Evolutionary conservation across 35 echinoderm and acorn worm genomes (phyloP).

Genomic region (Chiridota heheva): DNA sequence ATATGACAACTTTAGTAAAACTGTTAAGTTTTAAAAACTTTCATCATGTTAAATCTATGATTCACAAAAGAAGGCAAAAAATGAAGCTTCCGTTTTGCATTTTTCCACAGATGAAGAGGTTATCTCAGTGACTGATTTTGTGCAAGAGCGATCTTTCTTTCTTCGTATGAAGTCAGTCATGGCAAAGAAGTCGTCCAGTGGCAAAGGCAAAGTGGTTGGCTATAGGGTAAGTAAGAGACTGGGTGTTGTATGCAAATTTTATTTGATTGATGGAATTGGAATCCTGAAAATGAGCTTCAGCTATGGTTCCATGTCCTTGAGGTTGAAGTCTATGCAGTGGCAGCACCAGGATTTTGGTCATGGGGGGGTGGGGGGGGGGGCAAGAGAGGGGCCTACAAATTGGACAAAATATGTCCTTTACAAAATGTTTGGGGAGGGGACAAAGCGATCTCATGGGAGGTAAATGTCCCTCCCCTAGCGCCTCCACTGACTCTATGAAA

Average conservation of each 20-base stretch:
- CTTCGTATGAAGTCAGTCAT: conserved; percentile 90
- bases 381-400: not conserved
- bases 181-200: conserved; percentile 65
- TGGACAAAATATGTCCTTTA: too few species aligned
- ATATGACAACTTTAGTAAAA: too few species aligned
- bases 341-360: too few species aligned
- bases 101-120: conserved; percentile 77
- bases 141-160: conserved; percentile 92
- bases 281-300: not conserved
- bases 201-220: conserved; percentile 96
- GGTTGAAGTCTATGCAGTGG: not conserved
- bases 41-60: too few species aligned
- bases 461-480: too few species aligned
- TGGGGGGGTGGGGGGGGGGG: not conserved
- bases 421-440: too few species aligned
- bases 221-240: conserved; percentile 74
- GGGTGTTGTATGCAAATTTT: conserved; percentile 5
- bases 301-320: not conserved
- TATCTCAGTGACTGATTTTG: conserved; percentile 69
- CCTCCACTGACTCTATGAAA: too few species aligned
- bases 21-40: too few species aligned
- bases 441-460: too few species aligned
- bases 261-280: not conserved
- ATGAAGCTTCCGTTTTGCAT: too few species aligned
- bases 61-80: too few species aligned